phyloP scores from a whole-genome alignment of 2,797 vertebrate genomes.

The Rallus crepitans region DNA sequence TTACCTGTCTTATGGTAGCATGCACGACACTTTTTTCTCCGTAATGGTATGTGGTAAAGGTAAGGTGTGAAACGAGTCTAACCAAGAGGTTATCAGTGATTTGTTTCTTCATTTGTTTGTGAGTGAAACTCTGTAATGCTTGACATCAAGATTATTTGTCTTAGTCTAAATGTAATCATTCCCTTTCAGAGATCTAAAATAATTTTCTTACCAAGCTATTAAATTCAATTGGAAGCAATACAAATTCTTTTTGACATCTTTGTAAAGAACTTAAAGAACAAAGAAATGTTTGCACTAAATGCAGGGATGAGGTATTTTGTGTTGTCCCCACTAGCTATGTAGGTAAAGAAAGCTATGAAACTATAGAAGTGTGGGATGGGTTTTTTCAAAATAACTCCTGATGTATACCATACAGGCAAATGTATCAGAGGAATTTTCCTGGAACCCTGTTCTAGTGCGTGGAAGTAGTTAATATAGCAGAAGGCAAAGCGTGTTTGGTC shows the following conservation, averaged over 20 bases:
- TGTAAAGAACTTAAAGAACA: background rate
- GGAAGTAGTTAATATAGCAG: background rate
- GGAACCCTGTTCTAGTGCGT: background rate
- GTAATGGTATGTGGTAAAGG: background rate
- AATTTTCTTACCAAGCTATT: background rate
- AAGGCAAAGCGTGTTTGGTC: background rate
- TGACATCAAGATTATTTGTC: background rate
- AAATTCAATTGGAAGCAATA: background rate
- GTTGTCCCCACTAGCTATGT: background rate
- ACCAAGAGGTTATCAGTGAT: background rate
- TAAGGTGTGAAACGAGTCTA: background rate
- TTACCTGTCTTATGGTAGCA: background rate
- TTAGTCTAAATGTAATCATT: background rate
- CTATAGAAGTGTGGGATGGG: background rate
- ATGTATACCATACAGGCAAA: background rate
- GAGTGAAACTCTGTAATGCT: background rate
- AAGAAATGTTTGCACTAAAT: background rate
- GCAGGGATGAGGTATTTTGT: background rate
- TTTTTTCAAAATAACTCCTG: background rate
- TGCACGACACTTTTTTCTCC: background rate
- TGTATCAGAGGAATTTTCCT: background rate
- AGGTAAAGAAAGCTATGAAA: background rate
- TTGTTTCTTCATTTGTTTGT: background rate
- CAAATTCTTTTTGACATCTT: background rate
- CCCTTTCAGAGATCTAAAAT: background rate